Conservation (phyloP, 2,113 vertebrate species). For the Nesospiza acunhae region DNA sequence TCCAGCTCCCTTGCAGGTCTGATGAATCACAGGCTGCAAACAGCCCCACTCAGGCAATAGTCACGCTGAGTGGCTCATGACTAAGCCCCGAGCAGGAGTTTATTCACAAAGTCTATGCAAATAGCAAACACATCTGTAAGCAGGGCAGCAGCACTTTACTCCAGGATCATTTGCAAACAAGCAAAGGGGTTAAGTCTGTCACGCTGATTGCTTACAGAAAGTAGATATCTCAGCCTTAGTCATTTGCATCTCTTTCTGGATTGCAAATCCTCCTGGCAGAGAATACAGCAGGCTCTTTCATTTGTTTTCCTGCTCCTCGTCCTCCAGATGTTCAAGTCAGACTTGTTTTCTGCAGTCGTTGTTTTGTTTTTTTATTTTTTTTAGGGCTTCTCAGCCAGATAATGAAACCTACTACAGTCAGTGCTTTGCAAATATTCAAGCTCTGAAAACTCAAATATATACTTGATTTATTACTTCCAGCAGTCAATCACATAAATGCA, state of each 20-base stretch:
- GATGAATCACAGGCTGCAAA: slow-evolving; percentile 40
- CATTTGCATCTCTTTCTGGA: slow-evolving; percentile 56
- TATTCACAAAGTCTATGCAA: slow-evolving; percentile 56
- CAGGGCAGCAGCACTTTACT: not conserved
- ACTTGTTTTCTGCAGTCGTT: slow-evolving; percentile 41
- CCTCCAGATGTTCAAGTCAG: slow-evolving; percentile 66
- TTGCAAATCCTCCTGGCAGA: slow-evolving; percentile 36
- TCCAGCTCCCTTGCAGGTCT: not conserved
- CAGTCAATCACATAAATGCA: not conserved
- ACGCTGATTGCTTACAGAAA: slow-evolving; percentile 52
- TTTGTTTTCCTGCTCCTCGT: slow-evolving; percentile 41
- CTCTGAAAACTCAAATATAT: not conserved
- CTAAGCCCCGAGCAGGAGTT: slow-evolving; percentile 29
- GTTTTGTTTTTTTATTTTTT: not conserved
- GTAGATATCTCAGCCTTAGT: slow-evolving; percentile 45
- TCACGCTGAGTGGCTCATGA: slow-evolving; percentile 49
- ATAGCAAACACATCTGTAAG: slow-evolving; percentile 57
- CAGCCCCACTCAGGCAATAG: not conserved
- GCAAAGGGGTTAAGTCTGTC: slow-evolving; percentile 56
- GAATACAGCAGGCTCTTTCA: slow-evolving; percentile 44
- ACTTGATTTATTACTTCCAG: not conserved
- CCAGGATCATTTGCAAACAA: slow-evolving; percentile 48
- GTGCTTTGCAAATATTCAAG: not conserved
- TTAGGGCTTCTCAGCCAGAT: not conserved
- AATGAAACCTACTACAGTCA: not conserved